Base-by-base conservation (phyloP, 35 echinoderm and acorn worm species). In the Heliocidaris erythrogramma region DNA sequence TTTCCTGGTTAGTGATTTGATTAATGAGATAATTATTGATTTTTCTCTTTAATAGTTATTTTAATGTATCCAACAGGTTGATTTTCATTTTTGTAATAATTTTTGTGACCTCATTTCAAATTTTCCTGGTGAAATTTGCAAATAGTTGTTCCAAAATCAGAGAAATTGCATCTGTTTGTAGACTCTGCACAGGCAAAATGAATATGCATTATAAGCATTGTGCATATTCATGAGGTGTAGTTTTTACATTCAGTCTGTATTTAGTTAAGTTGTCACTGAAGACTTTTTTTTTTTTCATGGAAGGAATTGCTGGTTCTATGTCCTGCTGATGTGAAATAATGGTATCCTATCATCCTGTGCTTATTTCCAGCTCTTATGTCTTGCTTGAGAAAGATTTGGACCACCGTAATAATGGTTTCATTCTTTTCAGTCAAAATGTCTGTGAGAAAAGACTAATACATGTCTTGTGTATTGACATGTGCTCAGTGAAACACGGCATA, bases 401-500 rank as follows among this genome's bases (percentile, higher is more conserved):
- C 35, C 35, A 42, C 35, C 35, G 3, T 42, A 42, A 42, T 42
- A 42, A 3, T 42, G 35, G 35, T 42, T 42, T 0, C 35, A 42
- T 42, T 42, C 35, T 78, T 78, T 21, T 78, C 0, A 78, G 17
- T 78, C 27, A 78, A 78, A 78, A 78, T 27, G 87, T 89, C 2
- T 89, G 31, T 6, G 31, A 31, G 1, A 2, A 27, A 42, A 89
- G 47, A 89, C 87, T 89, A 89, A 9, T 48, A 32, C 14, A 16
- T 78, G 87, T 21, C 87, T 47, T 48, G 87, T 89, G 87, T n/a
- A 13, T 47, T 47, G 47, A 89, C 87, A 89, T 47, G 87, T 89
- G 87, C 87, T 47, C 29, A 17, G 85, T n/a, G 85, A n/a, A 2
- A 42, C 17, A 27, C 18, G 4, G 6, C 32, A 87, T 87, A 42